Base-by-base conservation (phyloP, 2,113 vertebrate genomes). In the Phrynocephalus versicolor region DNA sequence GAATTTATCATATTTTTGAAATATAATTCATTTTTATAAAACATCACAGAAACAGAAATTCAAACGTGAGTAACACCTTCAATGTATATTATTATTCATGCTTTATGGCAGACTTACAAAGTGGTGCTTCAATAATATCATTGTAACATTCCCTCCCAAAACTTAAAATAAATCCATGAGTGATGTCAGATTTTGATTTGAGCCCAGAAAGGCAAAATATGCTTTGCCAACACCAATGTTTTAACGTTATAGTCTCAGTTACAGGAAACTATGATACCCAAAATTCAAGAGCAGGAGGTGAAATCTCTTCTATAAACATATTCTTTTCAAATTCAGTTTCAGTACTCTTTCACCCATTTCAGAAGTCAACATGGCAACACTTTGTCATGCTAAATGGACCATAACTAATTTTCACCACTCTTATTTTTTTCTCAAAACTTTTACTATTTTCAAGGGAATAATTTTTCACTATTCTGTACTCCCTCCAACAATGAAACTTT, bases 401-500 rank as follows among this genome's bases (percentile, higher is more conserved):
- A 1, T 0, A 0, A 60, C 79, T 35, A 78, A 77, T 87, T 78
- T 10, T 67, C 57, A 58, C 23, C 0, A 0, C 19, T 67, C 57
- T 18, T 3, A 41, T 70, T 57, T 21, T 1, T 45, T 2, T 72
- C 67, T 55, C n/a, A 83, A 21, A 57, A 57, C 33, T 84, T 57
- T 69, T 51, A 84, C 30, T 84, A 16, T 35, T 25, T 25, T 69
- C 35, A 16, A 58, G 51, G 25, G 67, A 79, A 18, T n/a, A 60
- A 51, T 72, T 60, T 58, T 82, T 72, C 35, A 67, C 51, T 51
- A 89, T 83, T 5, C 0, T 0, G 35, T 55, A 5, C 1, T 6
- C 64, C 64, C 73, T 72, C n/a, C 65, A 88, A 65, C 1, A 1
- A 65, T 64, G 82, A 88, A 62, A 82, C 71, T 81, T 88, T 51